Conservation (phyloP, 2,888 invertebrate genomes). For the Athetis lepigone region DNA sequence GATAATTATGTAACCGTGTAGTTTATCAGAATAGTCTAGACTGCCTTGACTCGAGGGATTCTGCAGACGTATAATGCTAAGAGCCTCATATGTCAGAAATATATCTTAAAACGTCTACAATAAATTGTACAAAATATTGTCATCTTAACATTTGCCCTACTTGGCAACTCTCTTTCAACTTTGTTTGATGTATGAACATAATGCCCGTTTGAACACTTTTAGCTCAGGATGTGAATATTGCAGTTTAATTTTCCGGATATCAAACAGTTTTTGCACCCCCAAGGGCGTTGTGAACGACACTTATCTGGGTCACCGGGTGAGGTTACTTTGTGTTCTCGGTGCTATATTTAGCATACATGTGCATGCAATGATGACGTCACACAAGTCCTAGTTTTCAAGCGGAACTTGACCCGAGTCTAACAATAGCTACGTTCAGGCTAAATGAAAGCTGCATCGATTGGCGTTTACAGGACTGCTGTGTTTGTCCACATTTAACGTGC, state of each 20-base stretch:
- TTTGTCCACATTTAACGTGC: no score
- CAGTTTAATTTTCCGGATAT: conserved; percentile 42
- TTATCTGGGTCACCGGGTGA: conserved; percentile 75
- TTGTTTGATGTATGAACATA: conserved; percentile 3
- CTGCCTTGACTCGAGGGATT: neutral
- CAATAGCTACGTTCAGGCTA: conserved; percentile 39
- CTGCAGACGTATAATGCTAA: conserved; percentile 1
- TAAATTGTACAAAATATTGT: neutral
- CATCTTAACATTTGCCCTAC: neutral
- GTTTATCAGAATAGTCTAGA: neutral
- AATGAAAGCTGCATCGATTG: conserved; percentile 33
- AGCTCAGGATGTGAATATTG: conserved; percentile 19
- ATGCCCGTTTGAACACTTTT: neutral
- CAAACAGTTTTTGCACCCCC: conserved; percentile 44
- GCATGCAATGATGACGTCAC: conserved; percentile 79
- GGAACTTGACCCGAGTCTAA: conserved; percentile 72
- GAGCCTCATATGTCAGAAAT: neutral
- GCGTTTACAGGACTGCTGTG: neutral
- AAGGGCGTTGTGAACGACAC: conserved; percentile 49
- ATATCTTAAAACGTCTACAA: neutral
- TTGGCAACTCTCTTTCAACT: conserved; percentile 5
- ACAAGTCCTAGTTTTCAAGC: conserved; percentile 72
- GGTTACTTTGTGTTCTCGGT: conserved; percentile 56
- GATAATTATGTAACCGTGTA: neutral
- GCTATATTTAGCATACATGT: conserved; percentile 77